A percentile compares a stretch with the other conserved stretches of the same genome.
Evolutionary conservation across 1,140 invertebrate species (phyloP).

Genomic region (Plutomurus gul): DNA sequence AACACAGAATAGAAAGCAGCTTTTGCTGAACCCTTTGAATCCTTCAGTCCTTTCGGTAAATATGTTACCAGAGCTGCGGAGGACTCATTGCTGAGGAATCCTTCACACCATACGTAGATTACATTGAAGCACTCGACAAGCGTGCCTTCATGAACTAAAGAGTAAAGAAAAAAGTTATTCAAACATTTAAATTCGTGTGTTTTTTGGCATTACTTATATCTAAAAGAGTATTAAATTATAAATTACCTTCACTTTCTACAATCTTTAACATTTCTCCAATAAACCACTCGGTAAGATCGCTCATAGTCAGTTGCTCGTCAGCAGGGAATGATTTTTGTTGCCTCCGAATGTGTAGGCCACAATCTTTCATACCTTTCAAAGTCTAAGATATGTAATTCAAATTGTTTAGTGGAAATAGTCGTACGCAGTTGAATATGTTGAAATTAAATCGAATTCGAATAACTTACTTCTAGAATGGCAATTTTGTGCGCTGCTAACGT

Average conservation of each 20-base stretch:
- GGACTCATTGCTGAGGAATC: constrained; percentile 55
- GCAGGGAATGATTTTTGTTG: neutral
- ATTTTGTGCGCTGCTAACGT: constrained; percentile 86
- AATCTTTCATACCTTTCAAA: neutral
- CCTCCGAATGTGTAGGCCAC: neutral
- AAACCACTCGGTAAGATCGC: neutral
- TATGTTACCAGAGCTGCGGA: neutral
- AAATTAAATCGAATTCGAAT: neutral
- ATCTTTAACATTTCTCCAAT: constrained; percentile 64
- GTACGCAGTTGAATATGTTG: too few relatives aligned
- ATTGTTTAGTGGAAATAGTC: too few relatives aligned
- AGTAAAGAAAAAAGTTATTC: neutral
- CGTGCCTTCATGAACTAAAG: constrained; percentile 84
- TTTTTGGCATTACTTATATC: too few relatives aligned
- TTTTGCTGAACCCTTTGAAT: neutral
- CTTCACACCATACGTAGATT: constrained; percentile 69
- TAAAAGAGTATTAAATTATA: neutral
- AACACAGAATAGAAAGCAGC: constrained; percentile 26
- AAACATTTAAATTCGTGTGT: neutral
- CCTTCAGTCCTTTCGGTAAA: constrained; percentile 36
- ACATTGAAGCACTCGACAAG: constrained; percentile 78
- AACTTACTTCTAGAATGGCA: constrained; percentile 75
- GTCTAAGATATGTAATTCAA: too few relatives aligned
- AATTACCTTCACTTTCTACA: constrained; percentile 74
- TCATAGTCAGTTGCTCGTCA: neutral